Percentiles rank a stretch among this genome's conserved stretches.
Evolutionary conservation across 2,888 invertebrate species (phyloP).

Genomic region (Nezara viridula): DNA sequence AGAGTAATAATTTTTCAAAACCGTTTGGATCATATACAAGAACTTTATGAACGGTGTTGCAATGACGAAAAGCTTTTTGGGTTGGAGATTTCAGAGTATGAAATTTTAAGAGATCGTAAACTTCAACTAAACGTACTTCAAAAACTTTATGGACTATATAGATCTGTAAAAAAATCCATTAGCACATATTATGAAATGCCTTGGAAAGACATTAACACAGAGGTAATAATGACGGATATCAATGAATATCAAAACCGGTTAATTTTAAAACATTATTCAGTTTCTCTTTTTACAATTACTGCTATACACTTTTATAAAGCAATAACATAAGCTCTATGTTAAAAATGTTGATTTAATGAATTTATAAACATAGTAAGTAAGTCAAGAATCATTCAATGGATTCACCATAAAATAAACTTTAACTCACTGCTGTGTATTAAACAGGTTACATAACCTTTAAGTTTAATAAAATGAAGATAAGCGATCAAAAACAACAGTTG

Average conservation of each 20-base stretch:
- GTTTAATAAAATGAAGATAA: no score
- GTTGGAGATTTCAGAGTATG: slow-evolving; percentile 86
- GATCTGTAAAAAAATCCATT: slow-evolving; percentile 87
- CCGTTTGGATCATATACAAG: slow-evolving; percentile 86
- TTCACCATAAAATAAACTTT: no score
- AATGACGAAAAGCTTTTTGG: slow-evolving; percentile 90
- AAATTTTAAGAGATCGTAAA: slow-evolving; percentile 82
- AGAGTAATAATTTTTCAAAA: slow-evolving; percentile 82
- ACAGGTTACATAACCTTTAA: no score
- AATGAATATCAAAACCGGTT: slow-evolving; percentile 86
- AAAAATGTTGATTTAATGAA: no score
- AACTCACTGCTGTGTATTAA: no score
- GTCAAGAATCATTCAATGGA: no score
- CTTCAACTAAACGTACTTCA: slow-evolving; percentile 87
- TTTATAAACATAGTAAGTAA: no score
- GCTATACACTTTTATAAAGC: no score
- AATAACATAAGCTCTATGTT: no score
- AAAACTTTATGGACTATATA: slow-evolving; percentile 84
- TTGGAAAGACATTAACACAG: slow-evolving; percentile 88
- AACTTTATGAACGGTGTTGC: slow-evolving; percentile 84
- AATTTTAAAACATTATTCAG: slow-evolving; percentile 62
- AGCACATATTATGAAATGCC: slow-evolving; percentile 88
- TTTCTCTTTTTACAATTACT: neutral
- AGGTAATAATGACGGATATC: slow-evolving; percentile 83
- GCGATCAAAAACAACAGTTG: no score